Evolutionary conservation across 2,113 vertebrate species (phyloP).

Genomic region (Alectura lathami): DNA sequence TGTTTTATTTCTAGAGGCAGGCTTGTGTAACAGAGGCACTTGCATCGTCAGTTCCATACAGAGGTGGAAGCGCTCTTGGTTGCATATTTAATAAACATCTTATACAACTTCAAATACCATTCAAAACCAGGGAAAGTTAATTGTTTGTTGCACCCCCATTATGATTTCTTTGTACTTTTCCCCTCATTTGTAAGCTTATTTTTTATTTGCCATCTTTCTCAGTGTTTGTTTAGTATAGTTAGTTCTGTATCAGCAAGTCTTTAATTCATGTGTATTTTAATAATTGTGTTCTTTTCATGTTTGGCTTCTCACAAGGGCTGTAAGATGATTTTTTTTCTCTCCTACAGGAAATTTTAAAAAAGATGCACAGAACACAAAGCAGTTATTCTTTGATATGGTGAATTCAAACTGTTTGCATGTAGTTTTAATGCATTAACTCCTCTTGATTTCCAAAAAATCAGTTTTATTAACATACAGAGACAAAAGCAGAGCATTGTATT

Average conservation of each 20-base stretch:
- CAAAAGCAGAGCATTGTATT: conserved; percentile 34
- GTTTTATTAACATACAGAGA: conserved; percentile 9
- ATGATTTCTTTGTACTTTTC: conserved; percentile 46
- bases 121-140: conserved; percentile 75
- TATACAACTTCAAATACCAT: neutral
- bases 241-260: conserved; percentile 23
- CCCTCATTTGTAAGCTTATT: conserved; percentile 48
- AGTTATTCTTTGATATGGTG: neutral
- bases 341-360: conserved; percentile 33
- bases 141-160: conserved; percentile 75
- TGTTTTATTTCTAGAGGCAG: neutral
- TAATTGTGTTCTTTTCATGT: conserved; percentile 27
- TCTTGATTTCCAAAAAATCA: conserved; percentile 19
- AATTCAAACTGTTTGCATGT: conserved; percentile 31
- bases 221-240: conserved; percentile 47
- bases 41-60: neutral
- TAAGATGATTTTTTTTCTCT: conserved; percentile 26
- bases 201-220: conserved; percentile 49
- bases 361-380: conserved; percentile 1
- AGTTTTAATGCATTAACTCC: conserved; percentile 13
- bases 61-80: neutral
- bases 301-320: neutral
- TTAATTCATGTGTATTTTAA: neutral
- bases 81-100: neutral
- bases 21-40: neutral